phyloP scores from a whole-genome alignment of 2,113 vertebrate genomes.

The Tragelaphus scriptus region DNA sequence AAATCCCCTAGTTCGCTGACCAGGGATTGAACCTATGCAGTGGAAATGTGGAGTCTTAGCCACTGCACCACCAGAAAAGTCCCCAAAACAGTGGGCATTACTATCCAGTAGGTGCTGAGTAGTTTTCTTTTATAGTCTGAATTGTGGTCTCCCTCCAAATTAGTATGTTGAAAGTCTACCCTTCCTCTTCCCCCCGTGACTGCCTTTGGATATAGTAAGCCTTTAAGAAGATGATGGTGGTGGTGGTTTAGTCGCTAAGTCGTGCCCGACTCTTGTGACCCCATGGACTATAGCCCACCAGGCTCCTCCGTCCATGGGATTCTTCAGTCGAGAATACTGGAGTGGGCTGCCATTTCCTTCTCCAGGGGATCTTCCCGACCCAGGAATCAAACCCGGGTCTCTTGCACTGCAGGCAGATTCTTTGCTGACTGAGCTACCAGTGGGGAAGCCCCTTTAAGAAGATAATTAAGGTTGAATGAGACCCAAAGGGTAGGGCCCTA shows the following conservation, averaged over 20 bases:
- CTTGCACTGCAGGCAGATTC: not conserved
- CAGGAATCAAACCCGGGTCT: not conserved
- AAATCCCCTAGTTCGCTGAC: not conserved
- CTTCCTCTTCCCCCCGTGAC: too few species aligned
- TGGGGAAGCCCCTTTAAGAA: not conserved
- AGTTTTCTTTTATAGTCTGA: not conserved
- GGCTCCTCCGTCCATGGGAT: not conserved
- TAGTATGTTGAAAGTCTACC: not conserved
- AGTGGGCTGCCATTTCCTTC: not conserved
- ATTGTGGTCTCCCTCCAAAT: accelerated
- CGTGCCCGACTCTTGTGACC: not conserved
- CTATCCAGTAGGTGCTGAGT: not conserved
- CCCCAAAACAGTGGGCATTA: not conserved
- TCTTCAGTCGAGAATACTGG: not conserved
- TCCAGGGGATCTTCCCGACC: not conserved
- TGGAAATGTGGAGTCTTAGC: not conserved
- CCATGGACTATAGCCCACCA: not conserved
- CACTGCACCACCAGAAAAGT: not conserved
- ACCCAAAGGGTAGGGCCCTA: not conserved
- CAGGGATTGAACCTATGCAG: not conserved
- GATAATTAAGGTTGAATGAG: not conserved
- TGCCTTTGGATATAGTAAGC: not conserved
- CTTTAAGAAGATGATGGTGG: not conserved
- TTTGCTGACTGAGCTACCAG: not conserved
- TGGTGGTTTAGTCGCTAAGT: not conserved